A percentile compares a stretch with the other conserved stretches of the same genome.
Evolutionary conservation across 23 tunicate species (phyloP).

Genomic region (Ciona savignyi): DNA sequence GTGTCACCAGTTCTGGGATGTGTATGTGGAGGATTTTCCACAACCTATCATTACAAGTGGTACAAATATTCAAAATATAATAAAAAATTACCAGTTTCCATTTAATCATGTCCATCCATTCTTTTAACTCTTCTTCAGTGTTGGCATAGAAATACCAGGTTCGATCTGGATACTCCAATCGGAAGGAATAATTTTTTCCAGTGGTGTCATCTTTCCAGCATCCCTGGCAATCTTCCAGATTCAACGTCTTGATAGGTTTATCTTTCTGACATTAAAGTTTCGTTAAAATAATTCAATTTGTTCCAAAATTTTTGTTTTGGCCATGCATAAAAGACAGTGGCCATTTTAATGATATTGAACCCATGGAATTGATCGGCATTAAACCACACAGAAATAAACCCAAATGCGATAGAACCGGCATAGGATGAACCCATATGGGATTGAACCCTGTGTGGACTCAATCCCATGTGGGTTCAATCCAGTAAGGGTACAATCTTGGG

Average conservation of each 20-base stretch:
- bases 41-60: too few relatives aligned
- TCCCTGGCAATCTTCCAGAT: conserved; percentile 75
- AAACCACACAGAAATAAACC: too few relatives aligned
- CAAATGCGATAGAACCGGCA: too few relatives aligned
- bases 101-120: conserved; percentile 95
- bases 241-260: conserved; percentile 82
- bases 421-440: too few relatives aligned
- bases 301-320: background rate
- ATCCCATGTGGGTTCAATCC: too few relatives aligned
- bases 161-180: conserved; percentile 72
- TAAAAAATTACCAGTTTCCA: conserved; percentile 71
- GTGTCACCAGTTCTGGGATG: too few relatives aligned
- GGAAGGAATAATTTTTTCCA: conserved; percentile 64
- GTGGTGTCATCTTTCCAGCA: conserved; percentile 56
- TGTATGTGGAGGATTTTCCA: too few relatives aligned
- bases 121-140: conserved; percentile 79
- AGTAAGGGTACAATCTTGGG: too few relatives aligned
- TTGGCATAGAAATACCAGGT: conserved; percentile 91
- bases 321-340: too few relatives aligned
- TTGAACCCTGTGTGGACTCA: too few relatives aligned
- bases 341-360: too few relatives aligned
- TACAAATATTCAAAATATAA: conserved; percentile 7
- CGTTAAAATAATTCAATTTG: background rate
- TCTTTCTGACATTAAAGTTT: conserved; percentile 47
- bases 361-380: too few relatives aligned